Percentiles rank a stretch among this genome's conserved stretches.
Evolutionary conservation across 1,140 invertebrate species (phyloP).

Genomic region (Neomicropteryx cornuta): DNA sequence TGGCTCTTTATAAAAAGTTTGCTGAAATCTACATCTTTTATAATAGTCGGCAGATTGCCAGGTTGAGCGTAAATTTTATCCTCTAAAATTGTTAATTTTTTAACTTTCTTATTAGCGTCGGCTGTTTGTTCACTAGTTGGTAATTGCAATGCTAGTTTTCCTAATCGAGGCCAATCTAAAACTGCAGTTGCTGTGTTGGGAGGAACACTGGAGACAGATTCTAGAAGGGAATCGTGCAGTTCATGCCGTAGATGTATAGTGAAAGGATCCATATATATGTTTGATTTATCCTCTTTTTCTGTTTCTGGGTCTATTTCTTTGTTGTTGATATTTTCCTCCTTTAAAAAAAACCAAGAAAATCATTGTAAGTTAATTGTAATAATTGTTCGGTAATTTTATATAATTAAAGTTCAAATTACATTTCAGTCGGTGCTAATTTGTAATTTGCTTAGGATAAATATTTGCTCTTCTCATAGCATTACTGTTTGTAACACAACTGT

Average conservation of each 20-base stretch:
- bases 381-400: slow-evolving; percentile 7
- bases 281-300: slow-evolving; percentile 29
- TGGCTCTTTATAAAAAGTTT: slow-evolving; percentile 51
- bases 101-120: slow-evolving; percentile 22
- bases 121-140: slow-evolving; percentile 32
- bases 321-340: slow-evolving; percentile 13
- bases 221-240: slow-evolving; percentile 44
- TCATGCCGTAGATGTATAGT: slow-evolving; percentile 51
- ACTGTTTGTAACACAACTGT: too few species aligned
- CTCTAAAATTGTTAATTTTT: slow-evolving; percentile 40
- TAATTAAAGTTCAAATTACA: slow-evolving; percentile 15
- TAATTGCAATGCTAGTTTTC: slow-evolving; percentile 45
- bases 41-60: slow-evolving; percentile 39
- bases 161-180: slow-evolving; percentile 46
- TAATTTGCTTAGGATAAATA: slow-evolving; percentile 10
- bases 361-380: background rate
- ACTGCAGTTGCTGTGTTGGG: slow-evolving; percentile 23
- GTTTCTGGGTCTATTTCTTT: slow-evolving; percentile 16
- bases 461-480: slow-evolving; percentile 9
- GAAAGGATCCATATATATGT: slow-evolving; percentile 48
- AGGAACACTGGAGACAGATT: slow-evolving; percentile 37
- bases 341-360: background rate
- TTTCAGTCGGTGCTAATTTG: background rate
- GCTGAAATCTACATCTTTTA: slow-evolving; percentile 36
- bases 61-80: slow-evolving; percentile 41